Evolutionary conservation across 2,113 vertebrate genomes (phyloP).

Genomic region (Promerops cafer): DNA sequence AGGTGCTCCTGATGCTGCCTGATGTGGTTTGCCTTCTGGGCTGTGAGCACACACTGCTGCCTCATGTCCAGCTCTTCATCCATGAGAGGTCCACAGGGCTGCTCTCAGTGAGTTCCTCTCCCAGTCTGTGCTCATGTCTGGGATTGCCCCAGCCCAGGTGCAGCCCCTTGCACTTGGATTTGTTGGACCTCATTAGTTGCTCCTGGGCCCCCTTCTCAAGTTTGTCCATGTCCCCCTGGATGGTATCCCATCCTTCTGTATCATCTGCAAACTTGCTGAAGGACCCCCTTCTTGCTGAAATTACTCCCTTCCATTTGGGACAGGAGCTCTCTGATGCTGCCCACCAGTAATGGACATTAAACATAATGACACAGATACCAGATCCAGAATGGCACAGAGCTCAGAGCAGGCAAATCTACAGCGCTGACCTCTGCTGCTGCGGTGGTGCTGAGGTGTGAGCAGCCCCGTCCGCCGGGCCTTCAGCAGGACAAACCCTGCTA

Average conservation of each 20-base stretch:
- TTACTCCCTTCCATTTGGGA: background rate
- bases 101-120: background rate
- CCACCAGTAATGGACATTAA: background rate
- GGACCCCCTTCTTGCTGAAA: background rate
- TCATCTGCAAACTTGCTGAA: background rate
- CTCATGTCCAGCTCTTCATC: background rate
- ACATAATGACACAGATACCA: rapidly evolving
- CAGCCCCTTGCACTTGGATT: background rate
- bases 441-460: background rate
- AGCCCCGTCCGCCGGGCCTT: background rate
- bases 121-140: background rate
- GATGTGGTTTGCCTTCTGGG: background rate
- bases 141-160: background rate
- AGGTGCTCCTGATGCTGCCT: background rate
- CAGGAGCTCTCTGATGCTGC: background rate
- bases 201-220: background rate
- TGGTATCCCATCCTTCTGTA: background rate
- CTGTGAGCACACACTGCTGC: background rate
- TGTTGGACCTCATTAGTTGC: background rate
- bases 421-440: background rate
- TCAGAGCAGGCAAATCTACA: background rate
- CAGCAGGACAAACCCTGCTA: background rate
- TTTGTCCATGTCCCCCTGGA: background rate
- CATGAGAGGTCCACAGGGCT: background rate
- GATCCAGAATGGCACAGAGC: background rate